Conservation (phyloP, 64 coral and sea anemone genomes). For the Stichodactyla helianthus region DNA sequence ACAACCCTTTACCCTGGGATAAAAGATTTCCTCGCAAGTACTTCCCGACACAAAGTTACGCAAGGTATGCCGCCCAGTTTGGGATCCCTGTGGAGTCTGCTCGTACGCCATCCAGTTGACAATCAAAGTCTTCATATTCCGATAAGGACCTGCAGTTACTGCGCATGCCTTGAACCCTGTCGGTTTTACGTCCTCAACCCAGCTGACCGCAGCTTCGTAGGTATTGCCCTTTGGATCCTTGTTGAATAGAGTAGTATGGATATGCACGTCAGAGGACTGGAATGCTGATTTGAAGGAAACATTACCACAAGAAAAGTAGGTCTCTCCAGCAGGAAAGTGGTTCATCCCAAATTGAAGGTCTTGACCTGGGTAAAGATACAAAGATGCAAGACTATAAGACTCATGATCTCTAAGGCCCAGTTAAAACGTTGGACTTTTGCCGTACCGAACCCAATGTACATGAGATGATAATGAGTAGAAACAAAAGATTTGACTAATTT, state of each 20-base stretch:
- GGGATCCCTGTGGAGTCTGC: neutral
- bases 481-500: too few relatives aligned
- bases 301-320: neutral
- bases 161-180: constrained; percentile 33
- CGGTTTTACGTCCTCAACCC: constrained; percentile 16
- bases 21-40: constrained; percentile 16
- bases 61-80: neutral
- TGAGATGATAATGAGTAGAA: too few relatives aligned
- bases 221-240: neutral
- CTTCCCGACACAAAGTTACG: constrained; percentile 3
- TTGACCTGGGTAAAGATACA: constrained; percentile 1
- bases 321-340: constrained; percentile 3
- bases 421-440: too few relatives aligned
- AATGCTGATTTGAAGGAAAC: constrained; percentile 14
- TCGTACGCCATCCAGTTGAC: constrained; percentile 29
- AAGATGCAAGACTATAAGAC: neutral
- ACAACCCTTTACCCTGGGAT: neutral
- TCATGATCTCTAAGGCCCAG: too few relatives aligned
- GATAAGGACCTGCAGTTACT: constrained; percentile 23
- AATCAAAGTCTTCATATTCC: constrained; percentile 13
- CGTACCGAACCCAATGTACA: too few relatives aligned
- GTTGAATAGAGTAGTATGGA: constrained; percentile 27
- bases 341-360: constrained; percentile 7
- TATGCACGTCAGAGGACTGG: neutral
- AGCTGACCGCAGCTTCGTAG: constrained; percentile 41